A percentile compares a stretch with the other conserved stretches of the same genome.
Evolutionary conservation across 2,797 vertebrate genomes (phyloP).

Genomic region (Enteromius thamalakanensis): DNA sequence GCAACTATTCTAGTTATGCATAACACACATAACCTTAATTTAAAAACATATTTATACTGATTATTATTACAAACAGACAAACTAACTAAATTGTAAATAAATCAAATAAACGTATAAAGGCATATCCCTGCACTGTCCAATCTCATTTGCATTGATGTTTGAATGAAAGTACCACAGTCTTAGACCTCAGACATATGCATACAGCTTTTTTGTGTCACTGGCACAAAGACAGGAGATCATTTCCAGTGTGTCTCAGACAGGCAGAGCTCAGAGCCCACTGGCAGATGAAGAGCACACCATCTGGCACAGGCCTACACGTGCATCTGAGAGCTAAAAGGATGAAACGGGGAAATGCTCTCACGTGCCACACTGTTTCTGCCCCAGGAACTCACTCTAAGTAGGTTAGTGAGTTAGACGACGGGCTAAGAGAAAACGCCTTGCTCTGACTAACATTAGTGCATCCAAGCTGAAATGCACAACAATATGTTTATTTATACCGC

Average conservation of each 20-base stretch:
- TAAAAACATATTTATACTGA: neutral
- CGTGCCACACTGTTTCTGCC: constrained; percentile 55
- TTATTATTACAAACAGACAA: neutral
- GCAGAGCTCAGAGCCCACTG: constrained; percentile 38
- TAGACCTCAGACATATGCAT: neutral
- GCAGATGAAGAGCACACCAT: constrained; percentile 66
- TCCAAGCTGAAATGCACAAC: constrained; percentile 37
- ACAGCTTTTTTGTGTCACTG: constrained; percentile 27
- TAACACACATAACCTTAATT: no score
- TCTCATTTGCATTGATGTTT: neutral
- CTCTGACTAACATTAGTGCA: constrained; percentile 26
- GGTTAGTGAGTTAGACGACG: constrained; percentile 63
- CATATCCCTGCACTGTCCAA: neutral
- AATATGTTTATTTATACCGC: constrained; percentile 5
- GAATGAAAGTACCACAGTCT: neutral
- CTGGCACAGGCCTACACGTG: constrained; percentile 65
- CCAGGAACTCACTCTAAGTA: constrained; percentile 54
- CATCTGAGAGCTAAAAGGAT: constrained; percentile 58
- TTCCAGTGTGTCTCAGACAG: constrained; percentile 26
- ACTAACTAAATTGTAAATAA: neutral
- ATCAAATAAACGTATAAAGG: neutral
- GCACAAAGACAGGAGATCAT: constrained; percentile 28
- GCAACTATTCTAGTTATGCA: no score
- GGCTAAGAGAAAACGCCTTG: constrained; percentile 12
- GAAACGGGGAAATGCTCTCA: constrained; percentile 57